These are phyloP conservation scores for Philonicus albiceps DNA, from an alignment of 2,888 invertebrate genomes.

Conservation along the genomic window DNA sequence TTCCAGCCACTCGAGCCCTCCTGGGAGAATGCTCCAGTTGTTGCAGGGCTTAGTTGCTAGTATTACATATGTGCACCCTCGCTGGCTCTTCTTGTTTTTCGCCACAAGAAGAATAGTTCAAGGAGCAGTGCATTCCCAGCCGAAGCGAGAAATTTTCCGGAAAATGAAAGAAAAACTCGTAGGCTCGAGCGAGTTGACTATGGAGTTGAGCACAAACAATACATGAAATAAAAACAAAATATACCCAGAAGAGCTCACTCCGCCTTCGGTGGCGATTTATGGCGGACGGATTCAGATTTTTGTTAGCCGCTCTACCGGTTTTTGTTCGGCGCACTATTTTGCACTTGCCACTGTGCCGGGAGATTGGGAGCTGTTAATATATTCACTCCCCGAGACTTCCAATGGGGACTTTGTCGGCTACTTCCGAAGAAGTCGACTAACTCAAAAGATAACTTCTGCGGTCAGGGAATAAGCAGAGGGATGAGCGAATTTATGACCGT, in stretches of 20 bases:
- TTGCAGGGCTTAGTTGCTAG: background rate
- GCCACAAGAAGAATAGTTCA: constrained; percentile 11
- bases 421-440: background rate
- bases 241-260: constrained; percentile 2
- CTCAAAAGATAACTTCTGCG: background rate
- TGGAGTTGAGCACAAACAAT: constrained; percentile 15
- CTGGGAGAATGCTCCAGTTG: constrained; percentile 9
- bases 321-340: background rate
- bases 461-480: background rate
- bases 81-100: constrained; percentile 10
- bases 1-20: constrained; percentile 25
- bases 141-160: constrained; percentile 32
- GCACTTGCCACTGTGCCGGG: background rate
- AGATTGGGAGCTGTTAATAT: background rate
- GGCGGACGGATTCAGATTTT: constrained; percentile 9
- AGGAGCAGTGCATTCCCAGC: constrained; percentile 18
- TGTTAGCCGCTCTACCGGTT: background rate
- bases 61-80: constrained; percentile 33
- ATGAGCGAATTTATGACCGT: background rate
- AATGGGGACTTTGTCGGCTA: background rate
- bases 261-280: constrained; percentile 19
- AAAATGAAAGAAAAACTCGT: constrained; percentile 33
- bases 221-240: background rate
- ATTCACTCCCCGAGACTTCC: background rate
- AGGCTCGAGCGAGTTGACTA: constrained; percentile 34